A percentile compares a stretch with the other conserved stretches of the same genome.
phyloP scores from a whole-genome alignment of 1,140 invertebrate genomes.

The Apis mellifera region DNA sequence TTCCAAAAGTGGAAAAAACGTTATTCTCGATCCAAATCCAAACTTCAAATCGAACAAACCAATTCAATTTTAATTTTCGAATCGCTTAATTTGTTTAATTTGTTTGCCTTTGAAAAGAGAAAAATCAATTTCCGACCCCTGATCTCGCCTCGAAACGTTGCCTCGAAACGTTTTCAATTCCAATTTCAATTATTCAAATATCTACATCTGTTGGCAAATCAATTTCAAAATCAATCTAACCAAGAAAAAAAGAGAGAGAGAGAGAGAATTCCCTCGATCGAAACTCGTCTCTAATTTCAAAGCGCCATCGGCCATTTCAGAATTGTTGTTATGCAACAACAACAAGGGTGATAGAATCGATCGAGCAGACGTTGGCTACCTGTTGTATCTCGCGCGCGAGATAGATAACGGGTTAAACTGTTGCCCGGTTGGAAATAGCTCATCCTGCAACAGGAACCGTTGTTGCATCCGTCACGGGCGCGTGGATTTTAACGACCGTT shows the following conservation, averaged over 20 bases:
- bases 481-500: conserved; percentile 42
- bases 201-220: not conserved
- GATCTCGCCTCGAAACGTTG: no score
- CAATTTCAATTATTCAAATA: no score
- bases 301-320: not conserved
- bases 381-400: not conserved
- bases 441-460: conserved; percentile 42
- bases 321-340: not conserved
- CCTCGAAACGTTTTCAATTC: no score
- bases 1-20: no score
- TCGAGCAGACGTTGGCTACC: not conserved
- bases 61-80: no score
- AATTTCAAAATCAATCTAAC: not conserved
- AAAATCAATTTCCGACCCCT: no score
- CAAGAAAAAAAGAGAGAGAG: not conserved
- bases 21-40: no score
- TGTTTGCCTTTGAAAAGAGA: no score
- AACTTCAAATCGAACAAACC: no score
- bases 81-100: no score
- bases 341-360: not conserved
- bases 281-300: not conserved
- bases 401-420: conserved; percentile 1
- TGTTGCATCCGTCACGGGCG: conserved; percentile 30
- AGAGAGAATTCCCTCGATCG: not conserved
- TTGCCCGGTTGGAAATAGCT: not conserved